Evolutionary conservation across 2,797 vertebrate species (phyloP), one percentile per base, ranked within the genome.

Genomic region (Fratercula arctica): DNA sequence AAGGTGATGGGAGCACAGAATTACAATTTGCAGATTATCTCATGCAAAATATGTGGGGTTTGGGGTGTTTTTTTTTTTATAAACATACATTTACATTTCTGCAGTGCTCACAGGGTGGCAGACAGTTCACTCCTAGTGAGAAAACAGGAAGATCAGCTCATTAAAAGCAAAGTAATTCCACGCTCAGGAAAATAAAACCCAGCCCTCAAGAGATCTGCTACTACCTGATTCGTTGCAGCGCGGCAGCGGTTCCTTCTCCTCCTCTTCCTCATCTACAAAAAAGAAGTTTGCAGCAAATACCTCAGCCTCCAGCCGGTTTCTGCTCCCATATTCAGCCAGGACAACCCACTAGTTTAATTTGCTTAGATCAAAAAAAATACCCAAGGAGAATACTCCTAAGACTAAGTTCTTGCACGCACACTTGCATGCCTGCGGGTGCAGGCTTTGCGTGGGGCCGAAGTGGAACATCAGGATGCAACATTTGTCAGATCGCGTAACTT

Each of bases 41-140:
- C 29, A 33, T 57, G 81, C 43, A 73, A 91, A 89, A 23, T 11
- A 50, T 1, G 6, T 3, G 20, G 29, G 9, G 39, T 16, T 72
- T 39, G 25, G 29, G 18, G 11, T n/a, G 10, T 7, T 25, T 10
- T 33, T 37, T 45, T 26, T 37, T 75, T 69, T 46, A n/a, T 33
- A 74, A 90, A 97, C 95, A 6, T 96, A 98, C 97, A 18, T 96
- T 95, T 82, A 75, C 95, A 31, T 64, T 86, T 66, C 77, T 95
- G 94, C 96, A 97, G 4, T 75, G 94, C 93, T 97, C 85, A 69
- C 95, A 97, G 59, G 33, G 46, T 23, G 81, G 26, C 26, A 93
- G 85, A 35, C 80, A 92, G 61, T 45, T 96, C 50, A 2, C 87
- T 90, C 79, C 97, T 98, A 75, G 92, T 4, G 69, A 89, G 78